Evolutionary conservation across 1,140 invertebrate species (phyloP), one percentile per base, ranked within the genome.

Genomic region (Drosophila arawakana): DNA sequence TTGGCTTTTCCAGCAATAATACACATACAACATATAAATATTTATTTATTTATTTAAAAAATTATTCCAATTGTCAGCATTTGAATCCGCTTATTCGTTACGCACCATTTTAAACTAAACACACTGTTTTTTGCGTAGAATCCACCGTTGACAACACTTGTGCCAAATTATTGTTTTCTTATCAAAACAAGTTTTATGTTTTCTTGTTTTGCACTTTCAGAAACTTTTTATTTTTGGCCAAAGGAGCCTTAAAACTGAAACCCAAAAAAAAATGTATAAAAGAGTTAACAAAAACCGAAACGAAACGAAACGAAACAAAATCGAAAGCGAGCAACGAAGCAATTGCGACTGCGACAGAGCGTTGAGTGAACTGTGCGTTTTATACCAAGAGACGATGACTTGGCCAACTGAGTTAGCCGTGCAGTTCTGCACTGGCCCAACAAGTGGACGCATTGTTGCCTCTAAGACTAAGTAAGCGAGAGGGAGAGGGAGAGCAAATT

Each of bases 311-410:
- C 25, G 25, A 30, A 30, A 30, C 72, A 58, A 69, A 62, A 44
- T 58, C 58, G 58, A 62, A 58, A 37, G 58, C 67, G 44, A 61
- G 18, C 58, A 70, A 74, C 58, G 66, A 46, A 55, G 66, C 67
- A 70, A 74, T 57, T 74, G 67, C 72, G 72, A 74, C 72, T 74
- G 72, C 58, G 72, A 62, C 72, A 62, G 58, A 57, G 72, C 66
- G 50, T 57, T 21, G 58, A 52, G 43, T 30, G 44, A 70, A 74
- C 72, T 58, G 50, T 70, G 72, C 66, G 58, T 74, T 74, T 74
- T 74, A 74, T 74, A 74, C 58, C 57, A 41, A 68, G 57, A 39
- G 15, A 21, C 49, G 37, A 66, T 25, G 52, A 57, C 71, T 61
- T 62, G 44, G 65, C 71, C 41, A 68, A 47, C 57, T 55, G 57